These are phyloP conservation scores for Stenodema calcarata DNA, from an alignment of 2,888 invertebrate genomes.

Conservation along the genomic window DNA sequence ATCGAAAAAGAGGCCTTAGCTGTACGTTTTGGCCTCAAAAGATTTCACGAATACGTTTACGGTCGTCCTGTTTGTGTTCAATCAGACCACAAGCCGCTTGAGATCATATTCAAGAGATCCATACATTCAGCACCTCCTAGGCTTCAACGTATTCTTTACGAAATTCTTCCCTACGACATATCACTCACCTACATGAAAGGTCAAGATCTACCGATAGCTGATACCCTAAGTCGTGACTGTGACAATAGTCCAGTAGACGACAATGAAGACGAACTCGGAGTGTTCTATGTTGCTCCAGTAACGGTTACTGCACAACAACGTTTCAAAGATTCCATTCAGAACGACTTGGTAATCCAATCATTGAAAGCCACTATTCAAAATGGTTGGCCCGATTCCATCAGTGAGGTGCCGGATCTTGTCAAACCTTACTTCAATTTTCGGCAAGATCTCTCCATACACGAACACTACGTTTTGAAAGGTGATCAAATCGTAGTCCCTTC, in stretches of 20 bases:
- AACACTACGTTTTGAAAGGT: not conserved
- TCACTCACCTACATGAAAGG: not conserved
- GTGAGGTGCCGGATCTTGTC: not conserved
- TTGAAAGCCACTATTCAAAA: not conserved
- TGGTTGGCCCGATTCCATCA: not conserved
- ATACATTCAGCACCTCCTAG: too few relatives aligned
- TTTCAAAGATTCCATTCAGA: not conserved
- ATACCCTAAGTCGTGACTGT: not conserved
- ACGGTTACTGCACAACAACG: not conserved
- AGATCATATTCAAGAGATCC: too few relatives aligned
- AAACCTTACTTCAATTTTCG: not conserved
- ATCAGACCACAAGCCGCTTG: too few relatives aligned
- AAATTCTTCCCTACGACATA: too few relatives aligned
- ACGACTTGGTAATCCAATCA: not conserved
- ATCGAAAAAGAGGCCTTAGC: too few relatives aligned
- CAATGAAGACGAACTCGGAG: not conserved
- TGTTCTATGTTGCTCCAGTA: not conserved
- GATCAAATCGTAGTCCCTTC: not conserved
- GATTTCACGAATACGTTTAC: too few relatives aligned
- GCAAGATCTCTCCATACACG: not conserved
- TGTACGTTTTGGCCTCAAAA: too few relatives aligned
- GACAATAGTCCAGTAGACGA: not conserved
- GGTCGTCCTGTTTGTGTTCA: too few relatives aligned
- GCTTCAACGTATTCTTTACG: too few relatives aligned
- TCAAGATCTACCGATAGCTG: not conserved